phyloP scores from a whole-genome alignment of 2,113 vertebrate species.

The Limnothrissa miodon region DNA sequence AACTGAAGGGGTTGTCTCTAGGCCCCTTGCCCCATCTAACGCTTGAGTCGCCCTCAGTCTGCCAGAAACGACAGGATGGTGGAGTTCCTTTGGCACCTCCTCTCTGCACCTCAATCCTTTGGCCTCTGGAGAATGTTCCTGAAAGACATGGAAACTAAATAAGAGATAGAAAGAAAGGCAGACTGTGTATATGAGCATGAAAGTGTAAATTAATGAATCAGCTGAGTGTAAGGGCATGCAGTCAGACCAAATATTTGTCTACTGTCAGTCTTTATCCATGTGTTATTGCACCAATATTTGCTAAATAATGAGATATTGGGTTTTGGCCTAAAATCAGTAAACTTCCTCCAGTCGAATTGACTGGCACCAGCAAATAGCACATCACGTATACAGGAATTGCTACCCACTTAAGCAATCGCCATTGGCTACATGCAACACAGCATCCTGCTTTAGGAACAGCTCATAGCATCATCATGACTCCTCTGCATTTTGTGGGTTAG shows the following conservation, averaged over 20 bases:
- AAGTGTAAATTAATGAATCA: background rate
- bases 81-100: conserved; percentile 26
- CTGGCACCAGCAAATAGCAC: background rate
- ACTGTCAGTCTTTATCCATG: background rate
- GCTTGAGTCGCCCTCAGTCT: background rate
- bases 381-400: background rate
- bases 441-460: no score
- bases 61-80: conserved; percentile 18
- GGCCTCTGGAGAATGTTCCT: conserved; percentile 14
- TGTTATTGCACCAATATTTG: background rate
- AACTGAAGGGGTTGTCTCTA: background rate
- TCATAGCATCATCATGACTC: no score
- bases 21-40: background rate
- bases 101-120: conserved; percentile 7
- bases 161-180: background rate
- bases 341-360: background rate
- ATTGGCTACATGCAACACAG: background rate
- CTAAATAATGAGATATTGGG: background rate
- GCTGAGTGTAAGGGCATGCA: background rate
- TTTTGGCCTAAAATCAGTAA: background rate
- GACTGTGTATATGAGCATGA: no score
- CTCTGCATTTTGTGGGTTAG: no score
- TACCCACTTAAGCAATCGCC: background rate
- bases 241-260: background rate
- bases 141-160: conserved; percentile 16